Conservation (phyloP, 2,888 invertebrate genomes). For the Ormyrus pomaceus region DNA sequence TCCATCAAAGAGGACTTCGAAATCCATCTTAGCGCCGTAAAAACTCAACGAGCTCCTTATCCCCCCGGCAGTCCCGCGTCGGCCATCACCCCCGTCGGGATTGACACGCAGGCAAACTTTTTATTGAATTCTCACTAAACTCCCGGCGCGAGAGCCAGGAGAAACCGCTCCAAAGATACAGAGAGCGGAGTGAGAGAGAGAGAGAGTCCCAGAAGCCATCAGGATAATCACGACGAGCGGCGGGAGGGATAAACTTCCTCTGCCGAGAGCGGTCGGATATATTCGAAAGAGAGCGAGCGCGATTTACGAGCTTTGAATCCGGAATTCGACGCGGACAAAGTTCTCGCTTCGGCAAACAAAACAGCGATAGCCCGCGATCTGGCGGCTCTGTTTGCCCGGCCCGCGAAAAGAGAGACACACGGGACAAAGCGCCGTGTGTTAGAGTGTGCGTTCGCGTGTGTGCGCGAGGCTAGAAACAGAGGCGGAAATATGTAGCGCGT, state of each 20-base stretch:
- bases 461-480: slow-evolving; percentile 9
- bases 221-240: slow-evolving; percentile 35
- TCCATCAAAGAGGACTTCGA: too few species aligned
- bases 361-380: slow-evolving; percentile 22
- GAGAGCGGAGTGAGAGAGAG: too few species aligned
- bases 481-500: slow-evolving; percentile 2
- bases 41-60: too few species aligned
- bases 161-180: too few species aligned
- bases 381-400: slow-evolving; percentile 7
- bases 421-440: background rate
- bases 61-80: too few species aligned
- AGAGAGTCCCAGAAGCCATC: background rate
- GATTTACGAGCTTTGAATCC: slow-evolving; percentile 39
- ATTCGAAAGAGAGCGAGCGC: slow-evolving; percentile 31
- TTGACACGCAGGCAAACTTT: too few species aligned
- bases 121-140: too few species aligned
- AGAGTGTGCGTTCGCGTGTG: background rate
- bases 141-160: too few species aligned
- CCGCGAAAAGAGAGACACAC: background rate
- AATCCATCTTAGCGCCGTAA: too few species aligned
- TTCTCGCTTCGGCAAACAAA: slow-evolving; percentile 29
- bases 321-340: slow-evolving; percentile 4
- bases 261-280: background rate
- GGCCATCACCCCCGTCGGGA: too few species aligned
- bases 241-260: background rate